These are phyloP conservation scores for Prunella strophiata DNA, from an alignment of 2,797 vertebrate genomes.

Conservation along the genomic window DNA sequence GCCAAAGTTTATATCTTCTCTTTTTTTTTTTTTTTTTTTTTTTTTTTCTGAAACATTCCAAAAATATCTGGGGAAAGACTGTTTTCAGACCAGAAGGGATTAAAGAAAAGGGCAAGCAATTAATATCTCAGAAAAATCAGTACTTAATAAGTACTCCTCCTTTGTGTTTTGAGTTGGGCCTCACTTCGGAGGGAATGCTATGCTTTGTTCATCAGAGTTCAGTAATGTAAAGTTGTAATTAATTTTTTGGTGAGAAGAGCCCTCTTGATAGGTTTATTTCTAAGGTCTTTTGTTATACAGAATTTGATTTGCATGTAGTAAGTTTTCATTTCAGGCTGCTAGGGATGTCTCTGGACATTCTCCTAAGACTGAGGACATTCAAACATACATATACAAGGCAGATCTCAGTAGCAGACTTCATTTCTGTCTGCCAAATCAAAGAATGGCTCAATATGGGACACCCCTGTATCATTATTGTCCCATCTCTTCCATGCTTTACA, in stretches of 20 bases:
- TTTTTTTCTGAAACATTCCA: slow-evolving; percentile 57
- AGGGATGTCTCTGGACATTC: background rate
- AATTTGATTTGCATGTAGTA: slow-evolving; percentile 35
- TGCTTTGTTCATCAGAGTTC: slow-evolving; percentile 40
- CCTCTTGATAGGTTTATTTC: slow-evolving; percentile 24
- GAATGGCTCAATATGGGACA: background rate
- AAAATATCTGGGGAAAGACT: slow-evolving; percentile 15
- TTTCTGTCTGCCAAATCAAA: slow-evolving; percentile 42
- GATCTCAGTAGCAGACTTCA: background rate
- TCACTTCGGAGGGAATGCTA: slow-evolving; percentile 38
- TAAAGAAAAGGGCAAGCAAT: background rate
- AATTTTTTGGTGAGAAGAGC: slow-evolving; percentile 18
- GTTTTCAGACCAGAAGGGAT: slow-evolving; percentile 11
- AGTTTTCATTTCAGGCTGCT: slow-evolving; percentile 51
- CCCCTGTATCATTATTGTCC: background rate
- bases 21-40: background rate
- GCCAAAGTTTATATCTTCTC: slow-evolving; percentile 40
- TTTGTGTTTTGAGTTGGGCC: background rate
- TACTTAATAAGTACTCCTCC: slow-evolving; percentile 8
- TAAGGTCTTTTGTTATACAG: slow-evolving; percentile 14
- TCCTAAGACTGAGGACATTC: background rate
- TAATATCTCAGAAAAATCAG: slow-evolving; percentile 27
- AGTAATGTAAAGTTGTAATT: slow-evolving; percentile 7
- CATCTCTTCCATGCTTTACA: background rate
- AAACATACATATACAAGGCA: background rate